Evolutionary conservation across 1,140 invertebrate species (phyloP), one percentile per base, ranked within the genome.

Genomic region (Meloidogyne hapla): DNA sequence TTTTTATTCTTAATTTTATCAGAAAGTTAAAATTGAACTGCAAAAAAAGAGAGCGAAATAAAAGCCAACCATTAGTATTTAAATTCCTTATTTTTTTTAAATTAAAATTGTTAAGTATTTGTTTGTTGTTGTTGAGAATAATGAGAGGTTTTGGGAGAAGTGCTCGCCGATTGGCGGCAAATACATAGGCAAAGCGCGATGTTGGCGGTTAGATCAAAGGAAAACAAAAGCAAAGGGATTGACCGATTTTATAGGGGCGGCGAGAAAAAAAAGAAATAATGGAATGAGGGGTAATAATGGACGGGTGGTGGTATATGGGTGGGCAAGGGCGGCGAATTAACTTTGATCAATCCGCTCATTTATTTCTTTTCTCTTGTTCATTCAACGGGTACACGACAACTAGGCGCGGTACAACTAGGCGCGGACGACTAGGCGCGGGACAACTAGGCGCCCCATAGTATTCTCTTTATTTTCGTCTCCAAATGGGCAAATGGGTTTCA

Each of bases 81-180:
- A 33, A 33, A 33, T 33, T 33, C 33, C 33, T 33, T 6, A n/a
- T n/a, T n/a, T n/a, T 33, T 33, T 33, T 33, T 33, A 6, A 33
- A 33, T 6, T 33, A 6, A 33, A 33, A 33, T 6, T 33, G 4
- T 33, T 33, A 33, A 33, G 33, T 33, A 33, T 33, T 33, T 33
- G 33, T 33, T 33, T 67, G 65, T 42, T 67, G 65, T 42, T 67
- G 21, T 42, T 42, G 21, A n/a, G 65, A 67, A 56, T 56, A 56
- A 56, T n/a, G n/a, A n/a, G 12, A 67, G 21, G 33, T 33, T 33
- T 33, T 33, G 18, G 21, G 21, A 18, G 65, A 18, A 18, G 28
- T n/a, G 21, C 65, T 56, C 65, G 21, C 65, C 65, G 40, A 67
- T 42, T 67, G 65, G n/a, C 65, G 65, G 65, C 28, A 33, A 67